A percentile compares a stretch with the other conserved stretches of the same genome.
phyloP scores from a whole-genome alignment of 64 coral and sea anemone species.

The Hydrozoanthus tunicans region DNA sequence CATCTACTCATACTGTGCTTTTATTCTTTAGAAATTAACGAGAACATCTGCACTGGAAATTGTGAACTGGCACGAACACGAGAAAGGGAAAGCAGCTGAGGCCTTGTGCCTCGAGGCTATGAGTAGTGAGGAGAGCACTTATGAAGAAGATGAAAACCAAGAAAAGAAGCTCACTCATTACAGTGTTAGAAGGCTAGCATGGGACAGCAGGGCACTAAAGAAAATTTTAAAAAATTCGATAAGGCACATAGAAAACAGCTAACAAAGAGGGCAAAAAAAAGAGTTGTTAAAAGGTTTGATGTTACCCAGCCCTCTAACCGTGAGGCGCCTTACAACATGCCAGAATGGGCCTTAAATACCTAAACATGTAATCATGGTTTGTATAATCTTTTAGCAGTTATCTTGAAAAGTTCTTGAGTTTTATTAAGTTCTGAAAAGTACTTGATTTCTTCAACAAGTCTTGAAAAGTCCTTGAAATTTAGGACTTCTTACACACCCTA shows the following conservation, averaged over 20 bases:
- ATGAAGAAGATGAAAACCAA: constrained; percentile 54
- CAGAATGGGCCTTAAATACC: constrained; percentile 55
- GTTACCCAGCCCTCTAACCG: constrained; percentile 16
- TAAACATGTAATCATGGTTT: too few relatives aligned
- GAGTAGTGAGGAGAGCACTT: constrained; percentile 74
- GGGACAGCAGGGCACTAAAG: constrained; percentile 63
- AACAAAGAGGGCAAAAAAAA: constrained; percentile 55
- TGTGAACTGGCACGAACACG: constrained; percentile 47
- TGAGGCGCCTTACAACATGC: constrained; percentile 25
- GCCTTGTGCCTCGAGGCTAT: constrained; percentile 56
- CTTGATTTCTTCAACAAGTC: too few relatives aligned
- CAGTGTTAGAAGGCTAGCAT: constrained; percentile 40
- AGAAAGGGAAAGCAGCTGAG: constrained; percentile 61
- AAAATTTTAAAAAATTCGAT: constrained; percentile 63
- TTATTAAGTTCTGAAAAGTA: too few relatives aligned
- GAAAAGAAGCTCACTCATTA: constrained; percentile 34
- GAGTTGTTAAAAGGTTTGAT: constrained; percentile 38
- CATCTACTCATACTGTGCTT: too few relatives aligned
- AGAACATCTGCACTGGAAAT: constrained; percentile 26
- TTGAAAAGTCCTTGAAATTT: too few relatives aligned
- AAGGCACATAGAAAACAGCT: constrained; percentile 33
- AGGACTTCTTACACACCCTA: too few relatives aligned
- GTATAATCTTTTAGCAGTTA: too few relatives aligned
- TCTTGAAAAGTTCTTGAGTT: too few relatives aligned
- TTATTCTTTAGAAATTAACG: constrained; percentile 48